Conservation (phyloP, 2,113 vertebrate species). For the Pholis gunnellus region DNA sequence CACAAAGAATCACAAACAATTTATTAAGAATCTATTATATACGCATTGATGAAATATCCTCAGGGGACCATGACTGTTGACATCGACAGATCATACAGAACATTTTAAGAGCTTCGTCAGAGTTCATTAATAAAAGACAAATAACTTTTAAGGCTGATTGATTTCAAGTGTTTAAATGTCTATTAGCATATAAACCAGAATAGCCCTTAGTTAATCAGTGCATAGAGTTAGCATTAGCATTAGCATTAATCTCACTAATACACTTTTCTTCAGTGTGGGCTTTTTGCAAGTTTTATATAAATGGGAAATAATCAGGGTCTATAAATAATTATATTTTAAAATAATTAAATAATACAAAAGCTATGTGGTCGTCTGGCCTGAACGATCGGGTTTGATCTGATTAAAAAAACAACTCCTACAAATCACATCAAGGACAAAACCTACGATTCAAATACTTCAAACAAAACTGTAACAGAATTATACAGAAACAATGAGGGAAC, state of each 20-base stretch:
- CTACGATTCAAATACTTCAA: not conserved
- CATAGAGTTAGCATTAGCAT: constrained; percentile 47
- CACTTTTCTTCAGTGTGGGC: constrained; percentile 17
- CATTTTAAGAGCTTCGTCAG: constrained; percentile 18
- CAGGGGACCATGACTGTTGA: not conserved
- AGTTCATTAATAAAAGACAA: constrained; percentile 14
- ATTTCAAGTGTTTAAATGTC: not conserved
- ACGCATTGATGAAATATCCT: constrained; percentile 31
- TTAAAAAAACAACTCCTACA: constrained; percentile 3
- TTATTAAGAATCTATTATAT: constrained; percentile 47
- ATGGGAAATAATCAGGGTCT: constrained; percentile 4
- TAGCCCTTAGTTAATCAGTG: constrained; percentile 29
- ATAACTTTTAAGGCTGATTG: constrained; percentile 3
- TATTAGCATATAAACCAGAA: not conserved
- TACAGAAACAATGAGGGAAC: constrained; percentile 9
- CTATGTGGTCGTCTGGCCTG: not conserved
- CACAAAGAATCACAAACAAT: constrained; percentile 34
- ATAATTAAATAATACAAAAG: not conserved
- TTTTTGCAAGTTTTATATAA: constrained; percentile 5
- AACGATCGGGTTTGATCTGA: not conserved
- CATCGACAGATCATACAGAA: constrained; percentile 33
- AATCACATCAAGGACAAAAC: constrained; percentile 2
- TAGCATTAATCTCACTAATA: not conserved
- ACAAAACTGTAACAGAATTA: not conserved
- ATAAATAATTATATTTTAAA: constrained; percentile 15